Evolutionary conservation across 2,113 vertebrate species (phyloP), one percentile per base, ranked within the genome.

Genomic region (Rhipidura dahli): DNA sequence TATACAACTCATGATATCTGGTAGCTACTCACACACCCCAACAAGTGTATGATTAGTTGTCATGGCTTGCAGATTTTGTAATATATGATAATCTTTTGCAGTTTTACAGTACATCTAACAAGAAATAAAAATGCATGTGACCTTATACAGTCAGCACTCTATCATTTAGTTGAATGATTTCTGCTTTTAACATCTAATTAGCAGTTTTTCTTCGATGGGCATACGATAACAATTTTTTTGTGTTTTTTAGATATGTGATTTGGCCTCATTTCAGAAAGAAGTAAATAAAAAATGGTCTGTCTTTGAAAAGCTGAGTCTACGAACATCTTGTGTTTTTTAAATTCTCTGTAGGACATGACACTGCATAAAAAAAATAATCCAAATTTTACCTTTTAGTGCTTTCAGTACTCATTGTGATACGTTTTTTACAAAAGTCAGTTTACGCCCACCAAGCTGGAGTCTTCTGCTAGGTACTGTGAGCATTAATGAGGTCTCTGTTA

Each of bases 1-100:
- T 64, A 27, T 13, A 39, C 31, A 50, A 15, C 39, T 45, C 9
- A 1, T 27, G 37, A 37, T 0, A 0, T n/a, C 30, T 53, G 20
- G n/a, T 20, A 60, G 16, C 28, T n/a, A 21, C 53, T 82, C 33
- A 53, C 40, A n/a, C 18, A 42, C 30, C 24, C 19, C 23, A 66
- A 6, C 63, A 28, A 4, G 5, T 30, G 5, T 50, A 20, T 37
- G 8, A 53, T 42, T 60, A 50, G 7, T 70, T 89, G 14, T 68
- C 37, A 40, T 44, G 17, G 3, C 44, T 91, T 78, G 7, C 28
- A 44, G 8, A 13, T 94, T 85, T 83, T 86, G 23, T 15, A 45
- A 14, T n/a, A n/a, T 28, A 10, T 40, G 5, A 44, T 56, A 28
- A 8, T 60, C 24, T 89, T 82, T 27, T 33, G 20, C 21, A 68